Percentiles rank a stretch among this genome's conserved stretches.
These are phyloP conservation scores for Drosophila ercepeae DNA, from an alignment of 1,140 invertebrate genomes.

Conservation along the genomic window DNA sequence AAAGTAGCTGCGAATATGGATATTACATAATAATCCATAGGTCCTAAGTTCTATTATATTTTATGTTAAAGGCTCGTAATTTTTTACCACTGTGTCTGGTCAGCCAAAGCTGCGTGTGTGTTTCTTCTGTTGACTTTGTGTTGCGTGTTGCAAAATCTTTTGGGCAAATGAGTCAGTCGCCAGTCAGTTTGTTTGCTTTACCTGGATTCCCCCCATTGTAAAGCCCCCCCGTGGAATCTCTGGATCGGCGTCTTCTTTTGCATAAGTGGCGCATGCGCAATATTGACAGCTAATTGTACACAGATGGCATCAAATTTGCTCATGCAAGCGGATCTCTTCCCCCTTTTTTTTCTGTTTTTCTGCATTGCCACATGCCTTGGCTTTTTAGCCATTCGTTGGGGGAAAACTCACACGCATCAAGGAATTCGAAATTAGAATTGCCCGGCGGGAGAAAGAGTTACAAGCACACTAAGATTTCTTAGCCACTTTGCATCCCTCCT, in stretches of 20 bases:
- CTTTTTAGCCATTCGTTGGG: background rate
- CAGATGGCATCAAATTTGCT: constrained; percentile 78
- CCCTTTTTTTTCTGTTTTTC: background rate
- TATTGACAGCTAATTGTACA: constrained; percentile 79
- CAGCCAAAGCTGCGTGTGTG: constrained; percentile 56
- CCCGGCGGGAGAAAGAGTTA: constrained; percentile 55
- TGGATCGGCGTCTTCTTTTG: constrained; percentile 39
- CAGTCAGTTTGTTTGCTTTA: constrained; percentile 55
- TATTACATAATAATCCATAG: no score
- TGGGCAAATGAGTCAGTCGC: constrained; percentile 70
- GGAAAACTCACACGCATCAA: constrained; percentile 30
- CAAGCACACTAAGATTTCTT: constrained; percentile 70
- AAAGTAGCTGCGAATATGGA: no score
- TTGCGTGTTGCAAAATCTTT: constrained; percentile 76
- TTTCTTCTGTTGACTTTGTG: constrained; percentile 53
- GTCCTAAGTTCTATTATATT: no score
- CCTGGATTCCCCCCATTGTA: constrained; percentile 1
- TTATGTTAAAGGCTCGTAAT: no score
- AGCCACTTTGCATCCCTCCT: constrained; percentile 20
- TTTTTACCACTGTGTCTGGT: constrained; percentile 17
- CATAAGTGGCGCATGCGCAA: constrained; percentile 75
- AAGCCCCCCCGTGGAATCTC: background rate
- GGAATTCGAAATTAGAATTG: constrained; percentile 75
- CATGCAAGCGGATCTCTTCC: constrained; percentile 36
- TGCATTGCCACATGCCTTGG: background rate